Conservation (phyloP, 2,888 invertebrate genomes). For the Diaprepes abbreviatus region DNA sequence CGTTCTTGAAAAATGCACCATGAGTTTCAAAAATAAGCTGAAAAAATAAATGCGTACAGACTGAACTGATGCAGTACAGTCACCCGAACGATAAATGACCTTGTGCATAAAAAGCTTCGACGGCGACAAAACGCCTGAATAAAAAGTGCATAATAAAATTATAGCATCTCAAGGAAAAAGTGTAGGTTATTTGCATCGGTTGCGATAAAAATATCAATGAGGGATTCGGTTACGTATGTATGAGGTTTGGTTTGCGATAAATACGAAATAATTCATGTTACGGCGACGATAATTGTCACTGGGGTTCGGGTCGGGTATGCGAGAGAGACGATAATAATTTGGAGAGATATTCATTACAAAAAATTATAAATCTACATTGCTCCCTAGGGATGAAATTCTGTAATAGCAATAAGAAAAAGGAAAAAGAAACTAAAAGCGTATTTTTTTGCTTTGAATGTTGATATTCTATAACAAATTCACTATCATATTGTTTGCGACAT, state of each 20-base stretch:
- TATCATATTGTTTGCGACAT: too few species aligned
- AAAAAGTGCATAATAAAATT: slow-evolving; percentile 50
- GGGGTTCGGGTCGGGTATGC: too few species aligned
- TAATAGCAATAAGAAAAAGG: too few species aligned
- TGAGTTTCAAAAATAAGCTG: slow-evolving; percentile 43
- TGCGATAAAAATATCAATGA: slow-evolving; percentile 47
- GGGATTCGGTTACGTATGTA: slow-evolving; percentile 10
- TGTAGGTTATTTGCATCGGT: slow-evolving; percentile 42
- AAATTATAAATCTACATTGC: too few species aligned
- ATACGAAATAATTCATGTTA: too few species aligned
- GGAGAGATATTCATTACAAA: too few species aligned
- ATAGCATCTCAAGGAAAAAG: slow-evolving; percentile 51
- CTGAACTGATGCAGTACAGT: slow-evolving; percentile 52
- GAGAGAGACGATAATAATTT: too few species aligned
- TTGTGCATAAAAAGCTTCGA: slow-evolving; percentile 59
- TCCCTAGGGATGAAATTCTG: too few species aligned
- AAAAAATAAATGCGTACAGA: slow-evolving; percentile 44
- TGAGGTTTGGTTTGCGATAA: background rate
- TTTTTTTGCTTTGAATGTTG: too few species aligned
- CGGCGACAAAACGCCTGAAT: slow-evolving; percentile 48
- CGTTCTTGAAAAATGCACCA: slow-evolving; percentile 43
- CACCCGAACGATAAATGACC: slow-evolving; percentile 54
- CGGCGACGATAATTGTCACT: too few species aligned
- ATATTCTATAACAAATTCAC: too few species aligned
- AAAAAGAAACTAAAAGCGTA: too few species aligned